Evolutionary conservation across 2,888 invertebrate genomes (phyloP).

Genomic region (Apamea anceps): DNA sequence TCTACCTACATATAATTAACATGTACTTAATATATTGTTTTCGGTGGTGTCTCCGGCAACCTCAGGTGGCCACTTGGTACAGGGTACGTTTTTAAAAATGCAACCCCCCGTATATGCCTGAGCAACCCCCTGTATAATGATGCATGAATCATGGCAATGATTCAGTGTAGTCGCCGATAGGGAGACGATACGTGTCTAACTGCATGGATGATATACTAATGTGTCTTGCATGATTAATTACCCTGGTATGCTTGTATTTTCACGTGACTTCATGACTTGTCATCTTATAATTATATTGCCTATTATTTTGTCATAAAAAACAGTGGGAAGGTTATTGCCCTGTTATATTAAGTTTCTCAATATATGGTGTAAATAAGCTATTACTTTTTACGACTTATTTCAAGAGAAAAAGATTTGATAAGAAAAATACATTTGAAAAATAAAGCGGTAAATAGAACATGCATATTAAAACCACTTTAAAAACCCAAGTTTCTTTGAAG

Average conservation of each 20-base stretch:
- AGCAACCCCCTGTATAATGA: slow-evolving; percentile 54
- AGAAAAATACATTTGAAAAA: neutral
- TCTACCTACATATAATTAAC: slow-evolving; percentile 70
- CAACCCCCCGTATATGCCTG: slow-evolving; percentile 63
- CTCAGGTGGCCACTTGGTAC: slow-evolving; percentile 97
- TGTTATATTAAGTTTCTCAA: neutral
- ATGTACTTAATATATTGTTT: slow-evolving; percentile 85
- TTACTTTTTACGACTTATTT: neutral
- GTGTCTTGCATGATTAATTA: slow-evolving; percentile 71
- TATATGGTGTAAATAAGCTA: neutral
- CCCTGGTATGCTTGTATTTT: slow-evolving; percentile 59
- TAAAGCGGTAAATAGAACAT: neutral
- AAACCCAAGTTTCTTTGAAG: slow-evolving; percentile 8
- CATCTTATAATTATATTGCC: neutral
- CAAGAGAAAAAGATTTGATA: neutral
- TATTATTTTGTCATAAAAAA: neutral
- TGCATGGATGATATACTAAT: slow-evolving; percentile 59
- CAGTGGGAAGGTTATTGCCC: neutral
- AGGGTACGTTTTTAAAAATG: slow-evolving; percentile 92
- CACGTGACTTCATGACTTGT: slow-evolving; percentile 48
- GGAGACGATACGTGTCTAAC: slow-evolving; percentile 64
- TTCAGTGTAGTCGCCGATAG: slow-evolving; percentile 63
- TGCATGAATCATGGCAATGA: slow-evolving; percentile 71
- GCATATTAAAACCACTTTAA: slow-evolving; percentile 3
- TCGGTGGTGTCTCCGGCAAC: slow-evolving; percentile 87